These are phyloP conservation scores for Chascanopsetta lugubris DNA, from an alignment of 2,113 vertebrate species.

Conservation along the genomic window DNA sequence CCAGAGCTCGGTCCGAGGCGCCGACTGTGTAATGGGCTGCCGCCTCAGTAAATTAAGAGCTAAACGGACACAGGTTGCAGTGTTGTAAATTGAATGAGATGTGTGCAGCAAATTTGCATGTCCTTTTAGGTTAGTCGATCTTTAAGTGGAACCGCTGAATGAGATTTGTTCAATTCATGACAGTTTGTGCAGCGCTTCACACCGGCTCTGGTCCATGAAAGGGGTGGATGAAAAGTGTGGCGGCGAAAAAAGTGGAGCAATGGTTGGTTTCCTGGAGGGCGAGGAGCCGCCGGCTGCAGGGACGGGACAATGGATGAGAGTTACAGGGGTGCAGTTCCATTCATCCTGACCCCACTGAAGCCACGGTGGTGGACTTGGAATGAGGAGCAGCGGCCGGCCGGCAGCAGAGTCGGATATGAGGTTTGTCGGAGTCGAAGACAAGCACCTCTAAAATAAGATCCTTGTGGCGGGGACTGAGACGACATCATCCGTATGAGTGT, in stretches of 20 bases:
- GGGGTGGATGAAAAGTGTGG: neutral
- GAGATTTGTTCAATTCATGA: conserved; percentile 9
- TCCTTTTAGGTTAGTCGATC: neutral
- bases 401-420: neutral
- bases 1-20: neutral
- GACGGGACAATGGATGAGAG: neutral
- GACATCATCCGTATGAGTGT: too few species aligned
- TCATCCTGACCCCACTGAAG: conserved; percentile 6
- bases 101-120: conserved; percentile 4
- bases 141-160: neutral
- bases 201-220: neutral
- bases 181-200: neutral
- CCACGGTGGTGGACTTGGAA: conserved; percentile 7
- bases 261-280: neutral
- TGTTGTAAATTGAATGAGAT: conserved; percentile 1
- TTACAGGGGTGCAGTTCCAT: conserved; percentile 13
- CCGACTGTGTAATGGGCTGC: conserved; percentile 23
- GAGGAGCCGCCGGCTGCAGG: neutral
- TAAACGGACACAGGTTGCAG: conserved; percentile 18
- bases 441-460: conserved; percentile 9
- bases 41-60: conserved; percentile 19
- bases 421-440: conserved; percentile 7
- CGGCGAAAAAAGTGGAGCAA: neutral
- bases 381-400: conserved; percentile 3
- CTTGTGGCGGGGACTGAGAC: too few species aligned